Conservation (phyloP, 2,797 vertebrate genomes). For the Moxostoma hubbsi region DNA sequence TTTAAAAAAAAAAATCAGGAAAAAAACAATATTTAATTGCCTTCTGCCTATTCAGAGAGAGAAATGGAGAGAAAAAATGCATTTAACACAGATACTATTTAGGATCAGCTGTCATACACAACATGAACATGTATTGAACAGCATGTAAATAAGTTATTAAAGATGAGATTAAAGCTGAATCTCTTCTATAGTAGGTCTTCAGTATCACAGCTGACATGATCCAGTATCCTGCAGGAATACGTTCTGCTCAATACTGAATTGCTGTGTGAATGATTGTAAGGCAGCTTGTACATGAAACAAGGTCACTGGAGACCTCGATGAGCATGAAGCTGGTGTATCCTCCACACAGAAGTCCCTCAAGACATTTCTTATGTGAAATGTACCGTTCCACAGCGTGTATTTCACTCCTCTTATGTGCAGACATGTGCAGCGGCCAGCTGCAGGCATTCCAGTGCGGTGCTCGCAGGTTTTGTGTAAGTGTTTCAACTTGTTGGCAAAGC, state of each 20-base stretch:
- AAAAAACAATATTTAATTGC: conserved; percentile 64
- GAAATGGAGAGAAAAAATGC: background rate
- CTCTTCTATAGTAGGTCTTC: background rate
- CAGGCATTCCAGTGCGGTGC: conserved; percentile 35
- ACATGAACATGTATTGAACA: background rate
- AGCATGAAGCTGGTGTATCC: conserved; percentile 35
- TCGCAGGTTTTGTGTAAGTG: conserved; percentile 36
- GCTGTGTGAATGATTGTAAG: conserved; percentile 10
- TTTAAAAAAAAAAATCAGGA: conserved; percentile 59
- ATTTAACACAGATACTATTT: background rate
- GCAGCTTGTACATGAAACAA: conserved; percentile 19
- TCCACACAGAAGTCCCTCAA: conserved; percentile 34
- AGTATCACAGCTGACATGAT: conserved; percentile 32
- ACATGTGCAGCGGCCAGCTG: conserved; percentile 42
- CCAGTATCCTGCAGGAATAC: conserved; percentile 32
- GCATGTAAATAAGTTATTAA: conserved; percentile 27
- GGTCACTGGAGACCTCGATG: conserved; percentile 38
- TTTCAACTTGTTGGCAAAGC: conserved; percentile 44
- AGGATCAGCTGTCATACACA: background rate
- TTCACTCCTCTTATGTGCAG: conserved; percentile 32
- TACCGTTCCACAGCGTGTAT: conserved; percentile 30
- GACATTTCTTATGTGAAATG: conserved; percentile 44
- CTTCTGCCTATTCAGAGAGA: conserved; percentile 56
- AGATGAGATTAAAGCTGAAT: conserved; percentile 9
- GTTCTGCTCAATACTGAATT: background rate